A percentile compares a stretch with the other conserved stretches of the same genome.
These are phyloP conservation scores for Lophotriccus pileatus DNA, from an alignment of 2,797 vertebrate genomes.

Conservation along the genomic window DNA sequence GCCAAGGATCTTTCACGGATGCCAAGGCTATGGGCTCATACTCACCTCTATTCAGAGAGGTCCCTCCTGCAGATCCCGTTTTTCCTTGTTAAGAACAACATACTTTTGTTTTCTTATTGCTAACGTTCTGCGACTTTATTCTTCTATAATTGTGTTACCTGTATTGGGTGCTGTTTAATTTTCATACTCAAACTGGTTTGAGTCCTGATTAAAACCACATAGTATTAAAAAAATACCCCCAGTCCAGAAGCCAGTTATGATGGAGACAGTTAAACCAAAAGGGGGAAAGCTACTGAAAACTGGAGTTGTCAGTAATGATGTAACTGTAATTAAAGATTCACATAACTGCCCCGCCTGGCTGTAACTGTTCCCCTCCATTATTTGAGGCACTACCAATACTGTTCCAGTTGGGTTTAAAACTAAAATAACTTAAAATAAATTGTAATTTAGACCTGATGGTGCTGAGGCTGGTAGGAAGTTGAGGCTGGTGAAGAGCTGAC, in stretches of 20 bases:
- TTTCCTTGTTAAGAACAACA: neutral
- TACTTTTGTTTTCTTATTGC: neutral
- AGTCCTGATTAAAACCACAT: neutral
- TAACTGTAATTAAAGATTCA: neutral
- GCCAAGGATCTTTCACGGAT: neutral
- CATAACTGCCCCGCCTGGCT: neutral
- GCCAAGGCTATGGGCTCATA: neutral
- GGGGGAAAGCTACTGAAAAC: neutral
- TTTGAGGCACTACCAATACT: neutral
- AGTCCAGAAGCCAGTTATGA: neutral
- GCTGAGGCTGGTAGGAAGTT: neutral
- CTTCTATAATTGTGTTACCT: neutral
- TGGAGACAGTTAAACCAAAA: neutral
- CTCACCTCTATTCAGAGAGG: neutral
- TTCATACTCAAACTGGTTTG: neutral
- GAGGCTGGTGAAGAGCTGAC: neutral
- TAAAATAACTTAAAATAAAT: neutral
- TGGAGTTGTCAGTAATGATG: neutral
- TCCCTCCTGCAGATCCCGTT: neutral
- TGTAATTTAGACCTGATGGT: accelerated
- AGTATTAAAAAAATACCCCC: neutral
- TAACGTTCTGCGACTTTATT: neutral
- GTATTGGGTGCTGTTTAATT: neutral
- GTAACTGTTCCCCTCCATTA: neutral
- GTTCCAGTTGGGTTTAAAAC: neutral